phyloP scores from a whole-genome alignment of 2,113 vertebrate species.

The Natator depressus region DNA sequence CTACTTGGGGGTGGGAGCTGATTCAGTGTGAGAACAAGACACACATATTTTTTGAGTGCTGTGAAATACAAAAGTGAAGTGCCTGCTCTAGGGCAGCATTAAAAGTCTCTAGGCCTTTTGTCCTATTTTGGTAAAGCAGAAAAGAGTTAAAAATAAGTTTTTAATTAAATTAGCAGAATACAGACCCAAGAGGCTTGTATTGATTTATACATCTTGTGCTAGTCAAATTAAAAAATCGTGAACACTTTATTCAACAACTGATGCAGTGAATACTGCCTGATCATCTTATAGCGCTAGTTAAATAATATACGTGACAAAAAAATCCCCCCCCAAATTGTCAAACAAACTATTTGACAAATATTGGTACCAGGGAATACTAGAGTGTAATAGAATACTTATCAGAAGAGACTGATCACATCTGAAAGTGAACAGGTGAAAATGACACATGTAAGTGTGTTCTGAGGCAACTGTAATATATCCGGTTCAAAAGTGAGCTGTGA shows the following conservation, averaged over 20 bases:
- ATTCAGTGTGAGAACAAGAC: background rate
- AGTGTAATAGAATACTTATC: background rate
- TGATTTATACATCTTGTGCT: background rate
- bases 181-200: background rate
- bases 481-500: background rate
- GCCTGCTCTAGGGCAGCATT: background rate
- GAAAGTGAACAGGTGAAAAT: background rate
- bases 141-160: background rate
- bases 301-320: background rate
- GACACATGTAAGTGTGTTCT: background rate
- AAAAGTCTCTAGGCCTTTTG: background rate
- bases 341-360: background rate
- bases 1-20: background rate
- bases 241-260: fast-evolving
- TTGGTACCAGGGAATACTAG: background rate
- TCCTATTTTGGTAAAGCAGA: background rate
- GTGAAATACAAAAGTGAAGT: background rate
- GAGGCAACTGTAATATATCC: background rate
- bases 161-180: background rate
- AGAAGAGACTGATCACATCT: background rate
- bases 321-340: background rate
- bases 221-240: background rate
- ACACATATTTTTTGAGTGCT: fast-evolving
- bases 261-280: background rate
- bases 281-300: background rate